Base-by-base conservation (phyloP, 1,140 invertebrate genomes). In the Zophobas morio region DNA sequence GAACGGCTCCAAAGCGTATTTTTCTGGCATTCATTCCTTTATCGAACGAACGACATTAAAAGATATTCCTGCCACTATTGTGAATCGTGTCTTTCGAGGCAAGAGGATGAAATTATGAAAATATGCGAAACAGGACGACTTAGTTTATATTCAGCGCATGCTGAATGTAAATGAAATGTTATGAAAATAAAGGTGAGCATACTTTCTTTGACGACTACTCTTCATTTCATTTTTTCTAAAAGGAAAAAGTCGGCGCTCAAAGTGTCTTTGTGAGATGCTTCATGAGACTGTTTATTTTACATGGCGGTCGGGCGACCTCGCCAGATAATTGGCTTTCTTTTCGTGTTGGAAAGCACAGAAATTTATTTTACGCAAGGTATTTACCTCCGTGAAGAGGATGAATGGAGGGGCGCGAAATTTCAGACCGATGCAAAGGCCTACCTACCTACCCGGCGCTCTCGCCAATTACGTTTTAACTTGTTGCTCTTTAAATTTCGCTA, bases 281-380 rank as follows among this genome's bases (percentile, higher is more conserved):
- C 60, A 1, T 39, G 42, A 66, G 20, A 51, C 60, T 34, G 3
- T 57, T 57, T 57, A 57, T 57, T 36, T 57, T 35, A 20, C 33
- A 35, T 57, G 54, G 33, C 35, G 39, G 60, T 42, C 37, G 39
- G 8, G 32, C 42, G 35, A 33, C 32, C 54, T 57, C 33, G 32
- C 33, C 2, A 57, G 1, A 20, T 57, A 5, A 2, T 2, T 4
- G 3, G 1, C 34, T 57, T 57, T 51, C 49, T n/a, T 51, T 51
- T 51, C 20, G 2, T 20, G 20, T 20, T 20, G 20, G 20, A 20
- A 20, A 51, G 49, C 49, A 20, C 4, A 39, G 57, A 66, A 66
- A 73, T 73, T 73, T 73, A 73, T 72, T 56, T 73, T 51, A 73
- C 56, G 71, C 54, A 73, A 73, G 54, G 71, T 56, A 73, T 73